phyloP scores from a whole-genome alignment of 2,113 vertebrate genomes.

The Propithecus coquereli region DNA sequence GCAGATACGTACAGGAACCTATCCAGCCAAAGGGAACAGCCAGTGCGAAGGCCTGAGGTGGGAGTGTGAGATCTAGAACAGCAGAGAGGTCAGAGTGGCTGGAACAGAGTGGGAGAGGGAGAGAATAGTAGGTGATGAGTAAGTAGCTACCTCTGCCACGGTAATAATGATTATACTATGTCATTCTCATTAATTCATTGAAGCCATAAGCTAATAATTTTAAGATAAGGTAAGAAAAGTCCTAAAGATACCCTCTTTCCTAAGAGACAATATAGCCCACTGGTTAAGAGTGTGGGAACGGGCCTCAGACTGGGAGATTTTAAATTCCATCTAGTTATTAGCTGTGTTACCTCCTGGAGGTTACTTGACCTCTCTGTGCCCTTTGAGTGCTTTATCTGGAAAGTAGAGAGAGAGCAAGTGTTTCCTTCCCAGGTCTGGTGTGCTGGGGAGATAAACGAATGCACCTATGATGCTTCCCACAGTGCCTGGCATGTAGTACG shows the following conservation, averaged over 20 bases:
- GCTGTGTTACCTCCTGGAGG: not conserved
- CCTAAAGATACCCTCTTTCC: not conserved
- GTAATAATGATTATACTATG: not conserved
- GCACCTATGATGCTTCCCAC: not conserved
- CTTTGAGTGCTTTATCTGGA: not conserved
- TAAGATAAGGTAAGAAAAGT: not conserved
- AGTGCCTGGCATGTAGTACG: not conserved
- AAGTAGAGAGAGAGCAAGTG: not conserved
- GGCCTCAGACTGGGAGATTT: not conserved
- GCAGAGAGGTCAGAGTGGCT: not conserved
- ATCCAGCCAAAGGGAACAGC: not conserved
- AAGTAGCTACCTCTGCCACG: not conserved
- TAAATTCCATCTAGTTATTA: not conserved
- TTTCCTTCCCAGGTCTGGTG: not conserved
- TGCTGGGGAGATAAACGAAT: not conserved
- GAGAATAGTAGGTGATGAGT: not conserved
- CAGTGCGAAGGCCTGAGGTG: not conserved
- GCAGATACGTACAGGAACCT: not conserved
- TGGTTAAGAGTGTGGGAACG: not conserved
- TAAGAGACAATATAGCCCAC: not conserved
- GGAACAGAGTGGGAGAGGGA: not conserved
- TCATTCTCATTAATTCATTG: not conserved
- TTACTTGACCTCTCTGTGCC: not conserved
- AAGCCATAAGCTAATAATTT: not conserved
- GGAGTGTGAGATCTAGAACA: not conserved